Percentiles rank a stretch among this genome's conserved stretches.
phyloP scores from a whole-genome alignment of 2,797 vertebrate genomes.

The Xenopus petersii region DNA sequence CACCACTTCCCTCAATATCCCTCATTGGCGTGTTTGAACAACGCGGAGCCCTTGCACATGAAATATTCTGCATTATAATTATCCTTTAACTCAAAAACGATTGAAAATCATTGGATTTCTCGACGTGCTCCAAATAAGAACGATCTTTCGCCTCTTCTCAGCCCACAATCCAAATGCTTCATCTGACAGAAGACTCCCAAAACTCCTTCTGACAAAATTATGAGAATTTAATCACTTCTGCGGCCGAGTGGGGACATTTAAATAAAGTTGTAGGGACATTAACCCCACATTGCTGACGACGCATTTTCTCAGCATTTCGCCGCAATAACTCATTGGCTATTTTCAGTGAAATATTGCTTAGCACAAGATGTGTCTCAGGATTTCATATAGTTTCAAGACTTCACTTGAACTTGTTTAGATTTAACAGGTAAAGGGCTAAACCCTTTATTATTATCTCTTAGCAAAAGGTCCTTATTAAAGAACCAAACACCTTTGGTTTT shows the following conservation, averaged over 20 bases:
- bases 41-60: too few relatives aligned
- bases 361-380: not conserved
- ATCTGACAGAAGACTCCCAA: slow-evolving; percentile 46
- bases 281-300: slow-evolving; percentile 59
- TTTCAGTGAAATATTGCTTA: slow-evolving; percentile 56
- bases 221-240: slow-evolving; percentile 50
- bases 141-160: not conserved
- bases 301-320: slow-evolving; percentile 21
- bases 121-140: not conserved
- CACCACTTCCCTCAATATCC: too few relatives aligned
- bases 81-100: not conserved
- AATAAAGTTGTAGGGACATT: slow-evolving; percentile 61
- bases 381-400: too few relatives aligned
- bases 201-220: slow-evolving; percentile 51
- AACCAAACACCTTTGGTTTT: too few relatives aligned
- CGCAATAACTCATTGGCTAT: slow-evolving; percentile 61
- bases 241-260: slow-evolving; percentile 54
- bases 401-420: too few relatives aligned
- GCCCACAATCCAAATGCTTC: not conserved
- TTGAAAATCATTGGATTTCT: not conserved
- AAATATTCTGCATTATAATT: not conserved
- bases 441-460: too few relatives aligned
- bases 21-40: too few relatives aligned
- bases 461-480: too few relatives aligned
- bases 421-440: too few relatives aligned